Evolutionary conservation across 2,888 invertebrate species (phyloP).

Genomic region (Corythucha ciliata): DNA sequence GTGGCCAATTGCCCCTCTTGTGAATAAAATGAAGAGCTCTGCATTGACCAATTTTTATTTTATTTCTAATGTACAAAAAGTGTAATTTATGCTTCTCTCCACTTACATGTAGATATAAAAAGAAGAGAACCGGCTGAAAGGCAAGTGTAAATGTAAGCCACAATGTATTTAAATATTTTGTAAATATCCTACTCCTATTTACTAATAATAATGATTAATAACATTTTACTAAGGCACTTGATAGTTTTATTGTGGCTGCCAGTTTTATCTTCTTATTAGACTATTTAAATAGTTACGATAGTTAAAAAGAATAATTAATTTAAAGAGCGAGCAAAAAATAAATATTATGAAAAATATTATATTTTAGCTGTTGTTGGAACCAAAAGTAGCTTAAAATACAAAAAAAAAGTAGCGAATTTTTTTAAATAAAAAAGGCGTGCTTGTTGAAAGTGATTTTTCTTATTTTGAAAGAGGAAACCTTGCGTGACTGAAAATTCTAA

Average conservation of each 20-base stretch:
- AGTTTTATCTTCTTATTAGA: constrained; percentile 31
- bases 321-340: constrained; percentile 25
- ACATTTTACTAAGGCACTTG: constrained; percentile 27
- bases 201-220: constrained; percentile 25
- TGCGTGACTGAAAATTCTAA: too few species aligned
- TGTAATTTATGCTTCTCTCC: constrained; percentile 20
- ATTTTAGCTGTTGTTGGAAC: constrained; percentile 36
- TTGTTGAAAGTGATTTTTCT: constrained; percentile 14
- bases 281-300: constrained; percentile 34
- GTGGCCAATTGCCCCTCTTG: too few species aligned
- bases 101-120: constrained; percentile 28
- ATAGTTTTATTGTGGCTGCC: constrained; percentile 31
- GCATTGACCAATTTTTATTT: too few species aligned
- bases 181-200: constrained; percentile 26
- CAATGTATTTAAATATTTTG: constrained; percentile 31
- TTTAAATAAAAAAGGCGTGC: background rate
- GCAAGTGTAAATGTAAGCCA: constrained; percentile 19
- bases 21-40: too few species aligned
- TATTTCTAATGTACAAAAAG: too few species aligned
- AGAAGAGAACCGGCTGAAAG: constrained; percentile 16
- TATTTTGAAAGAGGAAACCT: too few species aligned
- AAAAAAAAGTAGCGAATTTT: constrained; percentile 8
- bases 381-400: constrained; percentile 32
- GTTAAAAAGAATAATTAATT: constrained; percentile 28
- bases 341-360: constrained; percentile 31